Percentiles rank a stretch among this genome's conserved stretches.
Conservation (phyloP, 2,113 vertebrate species). For the Elephas maximus region DNA sequence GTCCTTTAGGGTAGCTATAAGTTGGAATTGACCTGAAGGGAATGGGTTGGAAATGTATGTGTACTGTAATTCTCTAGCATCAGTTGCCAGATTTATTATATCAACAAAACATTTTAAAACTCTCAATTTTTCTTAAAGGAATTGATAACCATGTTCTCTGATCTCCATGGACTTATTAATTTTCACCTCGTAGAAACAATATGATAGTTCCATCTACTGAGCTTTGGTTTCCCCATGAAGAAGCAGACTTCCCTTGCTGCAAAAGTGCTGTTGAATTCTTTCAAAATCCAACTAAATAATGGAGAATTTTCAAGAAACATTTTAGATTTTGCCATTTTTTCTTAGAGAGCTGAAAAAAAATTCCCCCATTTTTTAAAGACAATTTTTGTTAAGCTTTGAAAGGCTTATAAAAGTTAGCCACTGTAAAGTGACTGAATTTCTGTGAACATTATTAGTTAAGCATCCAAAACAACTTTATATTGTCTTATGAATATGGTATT, state of each 20-base stretch:
- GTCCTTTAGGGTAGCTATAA: too few species aligned
- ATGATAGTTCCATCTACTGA: neutral
- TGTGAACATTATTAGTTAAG: neutral
- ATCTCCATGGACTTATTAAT: neutral
- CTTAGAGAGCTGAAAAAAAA: neutral
- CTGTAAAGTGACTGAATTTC: neutral
- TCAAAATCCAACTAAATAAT: slow-evolving; percentile 39
- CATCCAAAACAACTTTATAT: neutral
- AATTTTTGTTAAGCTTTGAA: neutral
- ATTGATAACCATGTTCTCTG: neutral
- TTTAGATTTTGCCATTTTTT: slow-evolving; percentile 26
- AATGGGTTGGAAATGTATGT: neutral
- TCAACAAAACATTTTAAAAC: neutral
- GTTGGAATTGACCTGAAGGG: too few species aligned
- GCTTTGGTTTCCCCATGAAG: neutral
- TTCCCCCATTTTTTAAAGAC: neutral
- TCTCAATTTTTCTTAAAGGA: neutral
- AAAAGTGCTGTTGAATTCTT: neutral
- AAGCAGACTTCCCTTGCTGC: neutral
- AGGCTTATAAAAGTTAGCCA: neutral
- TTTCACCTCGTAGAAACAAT: neutral
- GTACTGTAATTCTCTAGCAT: neutral
- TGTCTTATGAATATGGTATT: neutral
- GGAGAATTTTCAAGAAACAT: neutral
- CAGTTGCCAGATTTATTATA: neutral